Conservation (phyloP, 2,113 vertebrate genomes). For the Paracanthobrama guichenoti region DNA sequence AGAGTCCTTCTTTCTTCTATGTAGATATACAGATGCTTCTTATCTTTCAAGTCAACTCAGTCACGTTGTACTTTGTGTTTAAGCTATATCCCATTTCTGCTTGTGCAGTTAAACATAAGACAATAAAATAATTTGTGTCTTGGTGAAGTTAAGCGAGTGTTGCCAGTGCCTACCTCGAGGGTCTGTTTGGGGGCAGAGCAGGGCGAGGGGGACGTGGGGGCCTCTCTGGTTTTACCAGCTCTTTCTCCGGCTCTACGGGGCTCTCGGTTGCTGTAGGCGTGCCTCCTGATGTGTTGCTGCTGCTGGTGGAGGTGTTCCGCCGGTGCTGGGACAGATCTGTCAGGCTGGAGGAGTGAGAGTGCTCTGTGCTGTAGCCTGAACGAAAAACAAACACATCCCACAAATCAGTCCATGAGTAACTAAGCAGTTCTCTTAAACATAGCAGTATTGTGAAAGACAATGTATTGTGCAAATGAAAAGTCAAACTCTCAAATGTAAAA, state of each 20-base stretch:
- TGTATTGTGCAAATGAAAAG: neutral
- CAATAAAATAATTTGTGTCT: neutral
- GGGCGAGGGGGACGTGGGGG: conserved; percentile 89
- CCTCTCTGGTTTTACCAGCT: conserved; percentile 79
- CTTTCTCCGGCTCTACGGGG: conserved; percentile 77
- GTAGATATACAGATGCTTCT: neutral
- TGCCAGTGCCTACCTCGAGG: conserved; percentile 74
- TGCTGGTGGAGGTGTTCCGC: conserved; percentile 93
- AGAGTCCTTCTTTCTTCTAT: conserved; percentile 92
- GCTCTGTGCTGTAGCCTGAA: conserved; percentile 94
- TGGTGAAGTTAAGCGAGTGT: neutral
- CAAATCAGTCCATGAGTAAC: neutral
- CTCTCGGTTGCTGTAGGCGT: conserved; percentile 78
- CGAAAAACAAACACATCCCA: conserved; percentile 1
- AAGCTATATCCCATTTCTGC: neutral
- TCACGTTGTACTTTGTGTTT: neutral
- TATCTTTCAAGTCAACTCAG: neutral
- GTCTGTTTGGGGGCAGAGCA: conserved; percentile 79
- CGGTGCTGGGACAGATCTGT: conserved; percentile 90
- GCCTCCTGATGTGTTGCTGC: conserved; percentile 85
- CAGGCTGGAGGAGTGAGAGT: conserved; percentile 94
- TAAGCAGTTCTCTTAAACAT: neutral
- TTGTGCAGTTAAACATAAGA: neutral
- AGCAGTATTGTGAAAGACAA: neutral
- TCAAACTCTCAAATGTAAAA: neutral